Conservation (phyloP, 2,113 vertebrate genomes). For the Recurvirostra avosetta region DNA sequence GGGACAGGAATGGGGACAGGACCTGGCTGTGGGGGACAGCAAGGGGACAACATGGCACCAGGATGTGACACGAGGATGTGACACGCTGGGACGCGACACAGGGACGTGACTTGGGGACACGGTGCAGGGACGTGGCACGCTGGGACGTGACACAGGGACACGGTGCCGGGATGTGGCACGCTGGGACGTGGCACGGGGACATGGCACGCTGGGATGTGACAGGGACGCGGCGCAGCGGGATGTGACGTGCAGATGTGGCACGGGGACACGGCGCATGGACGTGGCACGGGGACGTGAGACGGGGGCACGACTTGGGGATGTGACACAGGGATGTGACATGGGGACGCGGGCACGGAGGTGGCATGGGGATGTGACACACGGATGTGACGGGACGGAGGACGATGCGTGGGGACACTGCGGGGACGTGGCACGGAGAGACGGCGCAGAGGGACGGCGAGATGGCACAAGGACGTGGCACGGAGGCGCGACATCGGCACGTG, state of each 20-base stretch:
- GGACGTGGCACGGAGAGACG: fast-evolving
- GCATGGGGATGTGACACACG: neutral
- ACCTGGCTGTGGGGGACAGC: neutral
- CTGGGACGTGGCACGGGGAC: neutral
- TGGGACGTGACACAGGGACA: neutral
- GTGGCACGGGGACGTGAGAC: neutral
- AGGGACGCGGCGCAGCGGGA: neutral
- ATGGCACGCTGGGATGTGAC: neutral
- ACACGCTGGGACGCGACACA: neutral
- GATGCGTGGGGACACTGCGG: neutral
- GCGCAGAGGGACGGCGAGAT: no score
- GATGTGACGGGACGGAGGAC: neutral
- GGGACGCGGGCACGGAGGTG: neutral
- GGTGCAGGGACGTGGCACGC: neutral
- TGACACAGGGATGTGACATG: neutral
- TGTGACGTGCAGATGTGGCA: neutral
- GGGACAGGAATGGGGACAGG: neutral
- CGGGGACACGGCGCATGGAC: neutral
- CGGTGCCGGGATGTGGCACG: neutral
- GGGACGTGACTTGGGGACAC: neutral
- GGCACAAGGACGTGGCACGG: fast-evolving
- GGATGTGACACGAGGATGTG: neutral
- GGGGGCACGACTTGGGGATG: neutral
- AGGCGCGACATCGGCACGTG: neutral
- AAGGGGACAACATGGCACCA: neutral